phyloP scores from a whole-genome alignment of 2,113 vertebrate species.

The Engraulis encrasicolus region DNA sequence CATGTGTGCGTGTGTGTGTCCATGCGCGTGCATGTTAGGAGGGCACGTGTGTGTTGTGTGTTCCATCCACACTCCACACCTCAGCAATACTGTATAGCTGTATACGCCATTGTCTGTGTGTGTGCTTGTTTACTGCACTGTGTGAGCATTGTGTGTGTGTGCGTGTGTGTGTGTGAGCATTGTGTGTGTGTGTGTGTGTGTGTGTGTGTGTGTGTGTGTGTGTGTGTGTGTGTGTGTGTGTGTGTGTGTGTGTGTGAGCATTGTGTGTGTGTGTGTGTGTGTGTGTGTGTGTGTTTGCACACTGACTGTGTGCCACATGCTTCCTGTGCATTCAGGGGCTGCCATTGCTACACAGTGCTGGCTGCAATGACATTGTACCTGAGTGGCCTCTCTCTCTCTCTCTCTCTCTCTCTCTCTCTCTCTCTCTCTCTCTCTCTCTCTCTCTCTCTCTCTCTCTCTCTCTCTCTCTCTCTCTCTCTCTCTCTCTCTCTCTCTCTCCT shows the following conservation, averaged over 20 bases:
- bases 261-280: no score
- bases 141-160: background rate
- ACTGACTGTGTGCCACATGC: background rate
- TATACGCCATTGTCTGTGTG: background rate
- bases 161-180: no score
- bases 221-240: background rate
- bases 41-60: background rate
- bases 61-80: background rate
- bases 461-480: background rate
- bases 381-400: background rate
- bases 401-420: background rate
- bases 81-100: slow-evolving; percentile 8
- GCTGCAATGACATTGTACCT: background rate
- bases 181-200: no score
- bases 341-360: background rate
- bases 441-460: no score
- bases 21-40: no score
- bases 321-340: background rate
- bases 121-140: background rate
- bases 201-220: no score
- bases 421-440: background rate
- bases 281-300: no score
- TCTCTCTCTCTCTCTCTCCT: background rate
- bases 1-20: background rate
- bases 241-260: no score